Evolutionary conservation across 2,888 invertebrate species (phyloP), one percentile per base, ranked within the genome.

Genomic region (Parasteatoda lunata): DNA sequence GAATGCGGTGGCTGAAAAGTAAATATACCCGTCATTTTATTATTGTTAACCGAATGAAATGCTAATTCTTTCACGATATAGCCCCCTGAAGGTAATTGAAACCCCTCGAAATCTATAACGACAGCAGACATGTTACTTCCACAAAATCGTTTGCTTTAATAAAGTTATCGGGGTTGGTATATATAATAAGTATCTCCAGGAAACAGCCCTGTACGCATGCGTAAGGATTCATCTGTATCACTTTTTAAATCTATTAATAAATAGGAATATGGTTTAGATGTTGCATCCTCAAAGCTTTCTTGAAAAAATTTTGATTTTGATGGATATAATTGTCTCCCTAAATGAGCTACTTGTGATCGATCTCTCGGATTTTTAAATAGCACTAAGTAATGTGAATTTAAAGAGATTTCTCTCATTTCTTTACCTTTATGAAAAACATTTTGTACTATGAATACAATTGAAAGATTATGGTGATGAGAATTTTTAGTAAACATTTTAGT

Each of bases 351-450:
- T 83, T 78, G 78, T 0, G 49, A 48, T 48, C 45, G 52, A 78
- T 88, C 78, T n/a, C 83, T 9, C 5, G 73, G 77, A 70, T 79
- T 79, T 65, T 80, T 79, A 59, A 70, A 79, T 30, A 80, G 3
- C 3, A 79, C 13, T n/a, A 85, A 47, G 49, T 83, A 75, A 48
- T 78, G 83, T 9, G 59, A 48, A 51, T 83, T 88, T 11, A 77
- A 30, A 13, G 77, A 66, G n/a, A 72, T 82, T 15, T 85, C 79
- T 47, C 78, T n/a, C 15, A 72, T 72, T 52, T 70, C 71, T 70
- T 83, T 83, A 1, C 65, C 69, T 9, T 80, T 45, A 9, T 70
- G 45, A 76, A 85, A 79, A 15, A 79, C 15, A 73, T 84, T 84
- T 68, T 84, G 84, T 9, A 71, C 66, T 13, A 80, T 70, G 68